Percentiles rank a stretch among this genome's conserved stretches.
These are phyloP conservation scores for Drosophila niveifrons DNA, from an alignment of 2,888 invertebrate species.

Conservation along the genomic window DNA sequence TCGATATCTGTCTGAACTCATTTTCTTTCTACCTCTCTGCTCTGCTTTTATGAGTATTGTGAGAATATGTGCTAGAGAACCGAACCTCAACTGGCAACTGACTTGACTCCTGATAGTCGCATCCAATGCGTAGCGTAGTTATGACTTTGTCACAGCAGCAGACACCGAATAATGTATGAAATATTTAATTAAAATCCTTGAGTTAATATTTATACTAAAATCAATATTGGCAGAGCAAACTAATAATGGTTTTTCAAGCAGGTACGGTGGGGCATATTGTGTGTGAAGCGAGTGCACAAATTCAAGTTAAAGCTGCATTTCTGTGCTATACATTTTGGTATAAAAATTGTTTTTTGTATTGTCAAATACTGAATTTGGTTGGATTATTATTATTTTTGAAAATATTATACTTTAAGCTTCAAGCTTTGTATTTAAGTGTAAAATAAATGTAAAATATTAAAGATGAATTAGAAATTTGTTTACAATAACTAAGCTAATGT, in stretches of 20 bases:
- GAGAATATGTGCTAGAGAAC: slow-evolving; percentile 4
- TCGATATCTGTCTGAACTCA: slow-evolving; percentile 5
- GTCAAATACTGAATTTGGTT: too few relatives aligned
- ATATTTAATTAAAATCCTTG: slow-evolving; percentile 34
- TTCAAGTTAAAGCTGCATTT: not conserved
- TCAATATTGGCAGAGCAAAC: slow-evolving; percentile 15
- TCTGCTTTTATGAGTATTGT: slow-evolving; percentile 40
- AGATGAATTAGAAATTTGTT: too few relatives aligned
- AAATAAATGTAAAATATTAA: too few relatives aligned
- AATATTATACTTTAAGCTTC: too few relatives aligned
- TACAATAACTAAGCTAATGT: too few relatives aligned
- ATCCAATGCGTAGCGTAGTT: slow-evolving; percentile 1
- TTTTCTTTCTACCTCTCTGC: slow-evolving; percentile 11
- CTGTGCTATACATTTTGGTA: not conserved
- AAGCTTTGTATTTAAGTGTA: too few relatives aligned
- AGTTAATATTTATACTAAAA: slow-evolving; percentile 21
- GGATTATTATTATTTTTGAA: too few relatives aligned
- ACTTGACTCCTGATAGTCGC: not conserved
- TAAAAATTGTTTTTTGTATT: not conserved
- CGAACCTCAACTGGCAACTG: slow-evolving; percentile 3
- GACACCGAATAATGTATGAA: slow-evolving; percentile 17
- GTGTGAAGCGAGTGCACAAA: not conserved
- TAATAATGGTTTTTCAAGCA: slow-evolving; percentile 1
- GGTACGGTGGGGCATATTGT: too few relatives aligned
- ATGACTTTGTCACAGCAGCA: not conserved